Conservation (phyloP, 2,113 vertebrate species). For the Tinamus guttatus region DNA sequence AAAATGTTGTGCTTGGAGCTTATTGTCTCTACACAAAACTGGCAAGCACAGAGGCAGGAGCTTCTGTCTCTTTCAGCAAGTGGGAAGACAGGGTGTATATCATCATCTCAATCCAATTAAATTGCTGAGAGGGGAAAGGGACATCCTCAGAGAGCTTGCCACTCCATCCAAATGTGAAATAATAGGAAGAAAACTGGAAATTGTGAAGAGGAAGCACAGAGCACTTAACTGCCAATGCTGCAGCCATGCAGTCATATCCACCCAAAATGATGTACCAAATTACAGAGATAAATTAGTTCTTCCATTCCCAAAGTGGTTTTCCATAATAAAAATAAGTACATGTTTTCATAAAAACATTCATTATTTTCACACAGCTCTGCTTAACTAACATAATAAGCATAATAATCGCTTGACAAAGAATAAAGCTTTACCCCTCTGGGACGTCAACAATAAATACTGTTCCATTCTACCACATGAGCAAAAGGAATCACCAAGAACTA, state of each 20-base stretch:
- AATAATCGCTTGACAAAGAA: neutral
- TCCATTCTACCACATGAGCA: neutral
- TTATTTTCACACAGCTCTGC: neutral
- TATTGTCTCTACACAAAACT: neutral
- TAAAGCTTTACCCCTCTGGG: neutral
- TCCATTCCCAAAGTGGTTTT: neutral
- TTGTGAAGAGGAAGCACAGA: neutral
- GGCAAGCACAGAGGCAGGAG: neutral
- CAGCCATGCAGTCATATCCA: neutral
- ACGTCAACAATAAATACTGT: neutral
- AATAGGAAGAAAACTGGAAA: neutral
- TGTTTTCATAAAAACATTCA: neutral
- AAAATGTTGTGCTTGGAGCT: neutral
- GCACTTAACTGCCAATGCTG: neutral
- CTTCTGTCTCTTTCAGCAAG: neutral
- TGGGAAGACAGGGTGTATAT: neutral
- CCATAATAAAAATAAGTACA: neutral
- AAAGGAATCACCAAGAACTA: neutral
- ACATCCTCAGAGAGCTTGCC: neutral
- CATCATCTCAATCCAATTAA: neutral
- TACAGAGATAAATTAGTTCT: neutral
- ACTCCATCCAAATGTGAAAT: neutral
- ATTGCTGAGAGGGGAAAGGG: neutral
- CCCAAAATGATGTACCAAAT: neutral
- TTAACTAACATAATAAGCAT: neutral